phyloP scores from a whole-genome alignment of 2,113 vertebrate genomes.

The Phoenicopterus ruber region DNA sequence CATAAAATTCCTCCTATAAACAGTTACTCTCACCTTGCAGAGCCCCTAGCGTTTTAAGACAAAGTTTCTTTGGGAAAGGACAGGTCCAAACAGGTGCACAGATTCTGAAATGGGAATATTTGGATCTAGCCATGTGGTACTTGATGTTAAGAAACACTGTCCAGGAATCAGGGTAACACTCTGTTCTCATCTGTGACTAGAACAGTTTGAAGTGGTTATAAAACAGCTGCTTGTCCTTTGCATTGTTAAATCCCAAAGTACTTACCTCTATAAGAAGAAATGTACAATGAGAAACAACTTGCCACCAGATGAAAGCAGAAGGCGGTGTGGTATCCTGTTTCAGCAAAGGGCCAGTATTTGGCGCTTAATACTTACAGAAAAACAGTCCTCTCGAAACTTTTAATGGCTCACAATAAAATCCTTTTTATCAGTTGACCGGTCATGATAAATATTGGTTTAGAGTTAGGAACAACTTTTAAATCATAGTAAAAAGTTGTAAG shows the following conservation, averaged over 20 bases:
- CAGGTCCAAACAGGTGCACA: slow-evolving; percentile 67
- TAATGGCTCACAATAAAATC: not conserved
- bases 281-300: not conserved
- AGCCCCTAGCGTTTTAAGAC: slow-evolving; percentile 5
- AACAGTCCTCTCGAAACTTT: not conserved
- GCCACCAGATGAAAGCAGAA: not conserved
- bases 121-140: not conserved
- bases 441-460: not conserved
- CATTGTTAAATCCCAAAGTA: not conserved
- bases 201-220: not conserved
- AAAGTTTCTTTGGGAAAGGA: slow-evolving; percentile 8
- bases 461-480: not conserved
- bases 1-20: slow-evolving; percentile 50
- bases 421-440: not conserved
- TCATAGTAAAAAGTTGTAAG: not conserved
- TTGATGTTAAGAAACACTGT: not conserved
- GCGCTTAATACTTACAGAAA: not conserved
- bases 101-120: not conserved
- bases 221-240: not conserved
- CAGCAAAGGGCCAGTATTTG: not conserved
- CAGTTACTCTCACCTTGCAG: slow-evolving; percentile 22
- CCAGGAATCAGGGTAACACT: not conserved
- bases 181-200: not conserved
- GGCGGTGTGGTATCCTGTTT: not conserved
- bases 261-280: not conserved